Evolutionary conservation across 2,888 invertebrate genomes (phyloP).

Genomic region (Sacculina carcini): DNA sequence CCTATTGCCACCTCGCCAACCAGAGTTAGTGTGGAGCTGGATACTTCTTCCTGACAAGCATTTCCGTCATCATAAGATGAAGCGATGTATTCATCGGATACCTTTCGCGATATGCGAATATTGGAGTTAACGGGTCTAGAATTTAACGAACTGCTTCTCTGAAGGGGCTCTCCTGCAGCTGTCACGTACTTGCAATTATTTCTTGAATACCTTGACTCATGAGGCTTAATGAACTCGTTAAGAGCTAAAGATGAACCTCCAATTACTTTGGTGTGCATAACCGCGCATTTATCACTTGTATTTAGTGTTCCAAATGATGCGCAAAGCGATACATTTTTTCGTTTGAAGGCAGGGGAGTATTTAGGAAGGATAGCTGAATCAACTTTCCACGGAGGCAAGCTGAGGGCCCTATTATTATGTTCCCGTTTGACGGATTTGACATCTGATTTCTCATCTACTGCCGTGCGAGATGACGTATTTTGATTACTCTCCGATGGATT

Average conservation of each 20-base stretch:
- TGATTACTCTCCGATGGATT: too few species aligned
- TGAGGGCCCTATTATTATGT: slow-evolving; percentile 10
- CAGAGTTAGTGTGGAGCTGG: background rate
- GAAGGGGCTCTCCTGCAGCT: background rate
- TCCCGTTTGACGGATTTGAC: slow-evolving; percentile 8
- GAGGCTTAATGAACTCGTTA: background rate
- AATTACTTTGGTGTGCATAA: background rate
- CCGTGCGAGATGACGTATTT: slow-evolving; percentile 6
- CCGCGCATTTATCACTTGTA: background rate
- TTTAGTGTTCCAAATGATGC: background rate
- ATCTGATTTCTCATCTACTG: background rate
- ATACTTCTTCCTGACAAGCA: background rate
- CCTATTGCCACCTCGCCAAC: background rate
- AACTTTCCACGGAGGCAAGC: slow-evolving; percentile 15
- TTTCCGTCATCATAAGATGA: background rate
- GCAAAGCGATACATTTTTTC: slow-evolving; percentile 42
- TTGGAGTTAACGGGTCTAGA: background rate
- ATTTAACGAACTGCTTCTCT: slow-evolving; percentile 1
- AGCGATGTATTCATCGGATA: background rate
- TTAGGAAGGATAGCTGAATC: slow-evolving; percentile 29
- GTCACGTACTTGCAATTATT: too few species aligned
- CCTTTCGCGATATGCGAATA: background rate
- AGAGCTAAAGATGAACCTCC: background rate
- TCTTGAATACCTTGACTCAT: background rate
- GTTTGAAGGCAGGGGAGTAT: slow-evolving; percentile 55